A percentile compares a stretch with the other conserved stretches of the same genome.
These are phyloP conservation scores for Perdita meconis DNA, from an alignment of 2,888 invertebrate genomes.

Conservation along the genomic window DNA sequence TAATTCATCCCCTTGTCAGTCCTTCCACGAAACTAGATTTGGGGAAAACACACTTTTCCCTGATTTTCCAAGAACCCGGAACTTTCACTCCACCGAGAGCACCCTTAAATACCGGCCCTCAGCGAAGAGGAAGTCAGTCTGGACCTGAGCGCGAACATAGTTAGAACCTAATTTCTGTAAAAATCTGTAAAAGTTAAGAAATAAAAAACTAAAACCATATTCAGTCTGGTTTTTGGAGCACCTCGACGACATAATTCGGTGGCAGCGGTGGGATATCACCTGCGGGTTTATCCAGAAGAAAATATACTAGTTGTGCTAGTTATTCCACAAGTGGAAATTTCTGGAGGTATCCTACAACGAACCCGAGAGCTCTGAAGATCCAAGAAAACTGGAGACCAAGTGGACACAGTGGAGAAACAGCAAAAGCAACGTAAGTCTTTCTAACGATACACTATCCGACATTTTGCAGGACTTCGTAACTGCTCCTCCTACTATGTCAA, in stretches of 20 bases:
- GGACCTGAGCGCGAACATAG: too few relatives aligned
- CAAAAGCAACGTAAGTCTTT: constrained; percentile 27
- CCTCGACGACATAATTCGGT: constrained; percentile 40
- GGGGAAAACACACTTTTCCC: too few relatives aligned
- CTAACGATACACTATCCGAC: constrained; percentile 13
- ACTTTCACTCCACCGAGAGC: too few relatives aligned
- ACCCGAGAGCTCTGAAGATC: constrained; percentile 13
- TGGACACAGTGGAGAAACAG: constrained; percentile 26
- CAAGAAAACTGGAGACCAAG: constrained; percentile 1
- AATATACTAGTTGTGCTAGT: constrained; percentile 33
- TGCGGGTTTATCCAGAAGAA: constrained; percentile 17
- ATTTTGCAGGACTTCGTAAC: not conserved
- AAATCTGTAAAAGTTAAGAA: too few relatives aligned
- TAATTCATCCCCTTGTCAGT: too few relatives aligned
- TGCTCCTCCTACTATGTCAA: constrained; percentile 17
- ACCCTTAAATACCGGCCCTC: not conserved
- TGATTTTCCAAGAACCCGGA: too few relatives aligned
- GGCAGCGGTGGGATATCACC: constrained; percentile 33
- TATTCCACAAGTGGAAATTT: constrained; percentile 19
- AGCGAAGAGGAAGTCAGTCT: too few relatives aligned
- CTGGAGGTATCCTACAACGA: constrained; percentile 24
- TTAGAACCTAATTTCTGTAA: too few relatives aligned
- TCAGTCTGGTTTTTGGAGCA: too few relatives aligned
- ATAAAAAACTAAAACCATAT: too few relatives aligned
- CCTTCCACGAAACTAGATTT: too few relatives aligned